Evolutionary conservation across 92 coral and sea anemone genomes (phyloP).

Genomic region (Umimayanthus chanpuru): DNA sequence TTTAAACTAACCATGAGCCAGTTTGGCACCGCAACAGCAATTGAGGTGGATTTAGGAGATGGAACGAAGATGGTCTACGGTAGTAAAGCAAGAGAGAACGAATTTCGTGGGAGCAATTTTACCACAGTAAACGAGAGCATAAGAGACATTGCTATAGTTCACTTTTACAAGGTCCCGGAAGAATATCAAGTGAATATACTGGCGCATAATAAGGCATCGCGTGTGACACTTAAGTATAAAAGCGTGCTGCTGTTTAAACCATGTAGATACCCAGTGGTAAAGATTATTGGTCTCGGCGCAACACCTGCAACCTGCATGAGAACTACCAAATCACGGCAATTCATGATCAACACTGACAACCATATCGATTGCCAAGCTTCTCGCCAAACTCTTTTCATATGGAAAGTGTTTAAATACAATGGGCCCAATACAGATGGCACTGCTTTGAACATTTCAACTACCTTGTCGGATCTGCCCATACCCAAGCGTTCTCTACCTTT

Average conservation of each 20-base stretch:
- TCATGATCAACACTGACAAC: conserved; percentile 40
- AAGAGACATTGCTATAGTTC: conserved; percentile 27
- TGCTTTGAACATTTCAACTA: conserved; percentile 44
- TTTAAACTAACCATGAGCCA: conserved; percentile 43
- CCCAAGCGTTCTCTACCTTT: conserved; percentile 59
- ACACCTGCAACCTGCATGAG: conserved; percentile 30
- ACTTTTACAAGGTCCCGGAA: conserved; percentile 22
- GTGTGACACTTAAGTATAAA: neutral
- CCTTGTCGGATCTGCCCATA: conserved; percentile 43
- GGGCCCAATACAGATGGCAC: conserved; percentile 34
- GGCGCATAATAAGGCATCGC: conserved; percentile 65
- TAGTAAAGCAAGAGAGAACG: conserved; percentile 22
- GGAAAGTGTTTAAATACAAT: conserved; percentile 50
- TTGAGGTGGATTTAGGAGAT: conserved; percentile 63
- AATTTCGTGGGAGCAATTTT: conserved; percentile 32
- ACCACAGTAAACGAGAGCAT: conserved; percentile 3
- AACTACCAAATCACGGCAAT: conserved; percentile 38
- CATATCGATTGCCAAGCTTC: conserved; percentile 66
- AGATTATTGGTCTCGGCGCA: conserved; percentile 52
- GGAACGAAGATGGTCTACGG: conserved; percentile 41
- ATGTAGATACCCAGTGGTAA: conserved; percentile 59
- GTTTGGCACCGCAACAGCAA: conserved; percentile 49
- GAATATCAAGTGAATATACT: conserved; percentile 27
- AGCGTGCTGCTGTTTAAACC: conserved; percentile 48
- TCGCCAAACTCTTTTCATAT: conserved; percentile 55